A percentile compares a stretch with the other conserved stretches of the same genome.
Evolutionary conservation across 2,113 vertebrate species (phyloP).

Genomic region (Crotophaga sulcirostris): DNA sequence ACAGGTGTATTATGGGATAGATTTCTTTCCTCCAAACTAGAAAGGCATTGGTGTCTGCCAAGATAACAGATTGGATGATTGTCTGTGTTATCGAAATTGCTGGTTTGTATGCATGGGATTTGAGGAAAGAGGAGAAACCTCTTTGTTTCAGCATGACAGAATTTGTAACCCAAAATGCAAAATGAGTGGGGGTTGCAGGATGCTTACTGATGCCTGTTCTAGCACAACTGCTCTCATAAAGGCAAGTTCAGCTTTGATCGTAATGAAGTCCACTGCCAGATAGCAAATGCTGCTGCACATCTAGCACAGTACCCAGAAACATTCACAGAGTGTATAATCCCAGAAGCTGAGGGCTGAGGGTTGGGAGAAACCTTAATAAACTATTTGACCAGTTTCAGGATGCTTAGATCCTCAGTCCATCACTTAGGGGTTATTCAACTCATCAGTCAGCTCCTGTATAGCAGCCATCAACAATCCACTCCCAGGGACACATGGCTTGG

Average conservation of each 20-base stretch:
- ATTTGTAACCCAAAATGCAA: constrained; percentile 14
- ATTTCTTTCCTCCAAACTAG: constrained; percentile 30
- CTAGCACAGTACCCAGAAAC: neutral
- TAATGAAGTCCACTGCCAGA: neutral
- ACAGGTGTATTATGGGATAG: constrained; percentile 53
- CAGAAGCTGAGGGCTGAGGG: neutral
- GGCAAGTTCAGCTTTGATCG: neutral
- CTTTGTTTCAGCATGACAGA: constrained; percentile 38
- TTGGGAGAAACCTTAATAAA: neutral
- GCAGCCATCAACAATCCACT: neutral
- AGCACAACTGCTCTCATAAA: neutral
- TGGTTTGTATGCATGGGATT: constrained; percentile 52
- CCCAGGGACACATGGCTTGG: neutral
- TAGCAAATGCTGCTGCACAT: neutral
- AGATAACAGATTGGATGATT: constrained; percentile 45
- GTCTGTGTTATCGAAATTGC: constrained; percentile 46
- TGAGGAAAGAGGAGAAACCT: constrained; percentile 35
- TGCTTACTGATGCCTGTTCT: neutral
- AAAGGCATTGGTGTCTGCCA: constrained; percentile 46
- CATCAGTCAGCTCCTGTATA: neutral
- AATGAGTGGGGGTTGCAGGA: neutral
- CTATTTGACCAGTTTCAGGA: neutral
- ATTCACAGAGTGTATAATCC: neutral
- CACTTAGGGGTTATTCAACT: neutral
- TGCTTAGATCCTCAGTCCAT: neutral